Base-by-base conservation (phyloP, 2,888 invertebrate genomes). In the Theretra japonica region DNA sequence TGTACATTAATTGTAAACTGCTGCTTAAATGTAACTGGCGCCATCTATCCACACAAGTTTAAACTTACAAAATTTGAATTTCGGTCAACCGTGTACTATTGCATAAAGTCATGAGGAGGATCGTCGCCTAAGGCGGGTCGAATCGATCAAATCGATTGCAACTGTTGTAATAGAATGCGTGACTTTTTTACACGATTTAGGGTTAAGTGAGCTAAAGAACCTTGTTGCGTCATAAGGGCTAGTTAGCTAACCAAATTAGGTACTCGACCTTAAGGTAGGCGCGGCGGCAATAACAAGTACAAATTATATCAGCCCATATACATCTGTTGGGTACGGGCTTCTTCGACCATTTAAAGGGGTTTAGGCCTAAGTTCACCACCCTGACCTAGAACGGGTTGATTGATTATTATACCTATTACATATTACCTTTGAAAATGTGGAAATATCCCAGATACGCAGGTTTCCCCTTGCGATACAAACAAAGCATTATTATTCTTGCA, bases 211-310 rank as follows among this genome's bases (percentile, higher is more conserved):
- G 19, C 17, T 17, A 15, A 58, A 23, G 15, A 58, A 58, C 58
- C 21, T 57, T 25, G 25, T 59, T 59, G 25, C 59, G 25, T 59
- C 59, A 59, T 59, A 59, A 59, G 68, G 59, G 58, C 48, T 21
- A 41, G 58, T 53, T 68, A 74, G 69, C 56, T 73, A 69, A 65
- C 28, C 28, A 59, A 59, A 28, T 25, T 28, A 59, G 28, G 59
- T 59, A 25, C 19, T 28, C 25, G 59, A 59, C 59, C 59, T 59
- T 59, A 28, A 58, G 19, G 1, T 6, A 59, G 8, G 59, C 25
- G 25, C 23, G 58, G 23, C 21, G 5, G 28, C 25, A 59, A 28
- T 59, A 28, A 6, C 28, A 58, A 58, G 59, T 59, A 59, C 19
- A 11, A 21, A 25, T 21, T 21, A 11, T 58, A 41, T 41, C 11